phyloP scores from a whole-genome alignment of 2,113 vertebrate genomes.

The Engystomops pustulosus region DNA sequence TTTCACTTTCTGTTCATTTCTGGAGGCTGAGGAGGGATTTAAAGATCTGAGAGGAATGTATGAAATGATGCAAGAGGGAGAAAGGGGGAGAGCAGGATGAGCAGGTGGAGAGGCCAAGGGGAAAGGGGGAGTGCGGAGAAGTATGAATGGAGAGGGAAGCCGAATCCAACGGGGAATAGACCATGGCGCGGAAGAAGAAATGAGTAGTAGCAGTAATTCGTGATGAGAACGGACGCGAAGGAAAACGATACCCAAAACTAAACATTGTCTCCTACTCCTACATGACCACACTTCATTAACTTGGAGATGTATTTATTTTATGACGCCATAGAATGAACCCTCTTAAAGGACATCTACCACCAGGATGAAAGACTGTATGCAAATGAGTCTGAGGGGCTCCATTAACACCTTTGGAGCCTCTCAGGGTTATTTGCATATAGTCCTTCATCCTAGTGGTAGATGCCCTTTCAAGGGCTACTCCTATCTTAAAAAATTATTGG shows the following conservation, averaged over 20 bases:
- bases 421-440: too few relatives aligned
- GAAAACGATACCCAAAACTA: background rate
- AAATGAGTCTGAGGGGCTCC: too few relatives aligned
- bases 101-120: conserved; percentile 36
- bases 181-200: background rate
- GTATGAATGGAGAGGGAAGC: conserved; percentile 13
- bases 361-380: too few relatives aligned
- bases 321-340: background rate
- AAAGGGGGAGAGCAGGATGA: conserved; percentile 27
- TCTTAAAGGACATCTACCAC: too few relatives aligned
- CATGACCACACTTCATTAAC: too few relatives aligned
- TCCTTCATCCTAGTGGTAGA: too few relatives aligned
- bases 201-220: background rate
- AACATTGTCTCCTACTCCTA: background rate
- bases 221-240: background rate
- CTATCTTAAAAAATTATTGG: too few relatives aligned
- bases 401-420: too few relatives aligned
- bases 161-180: conserved; percentile 7
- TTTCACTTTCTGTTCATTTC: conserved; percentile 59
- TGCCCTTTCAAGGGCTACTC: too few relatives aligned
- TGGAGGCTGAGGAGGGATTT: conserved; percentile 52
- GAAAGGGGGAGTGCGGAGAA: background rate
- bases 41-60: conserved; percentile 56
- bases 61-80: conserved; percentile 52
- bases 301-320: background rate